phyloP scores from a whole-genome alignment of 37 sponge, comb jelly and placozoan species.

The Mnemiopsis leidyi region DNA sequence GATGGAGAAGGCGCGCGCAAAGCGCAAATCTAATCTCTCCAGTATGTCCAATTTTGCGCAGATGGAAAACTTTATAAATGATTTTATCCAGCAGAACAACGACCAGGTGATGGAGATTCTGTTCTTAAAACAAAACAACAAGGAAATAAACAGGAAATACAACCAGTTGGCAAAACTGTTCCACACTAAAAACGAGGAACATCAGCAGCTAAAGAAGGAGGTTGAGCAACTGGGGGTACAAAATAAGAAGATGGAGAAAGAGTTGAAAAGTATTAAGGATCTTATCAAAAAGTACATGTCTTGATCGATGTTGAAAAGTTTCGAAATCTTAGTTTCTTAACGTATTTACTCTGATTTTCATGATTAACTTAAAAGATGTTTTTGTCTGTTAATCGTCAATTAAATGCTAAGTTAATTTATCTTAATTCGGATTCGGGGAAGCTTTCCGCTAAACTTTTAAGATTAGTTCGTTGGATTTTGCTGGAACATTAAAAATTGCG shows the following conservation, averaged over 20 bases:
- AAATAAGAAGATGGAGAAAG: conserved; percentile 60
- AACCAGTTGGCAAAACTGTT: conserved; percentile 45
- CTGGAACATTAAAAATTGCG: neutral
- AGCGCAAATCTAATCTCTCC: neutral
- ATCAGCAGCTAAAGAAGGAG: conserved; percentile 16
- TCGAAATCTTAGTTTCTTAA: too few relatives aligned
- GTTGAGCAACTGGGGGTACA: neutral
- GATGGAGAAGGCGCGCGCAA: conserved; percentile 37
- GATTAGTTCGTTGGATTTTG: too few relatives aligned
- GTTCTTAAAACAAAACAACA: conserved; percentile 59
- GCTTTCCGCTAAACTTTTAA: too few relatives aligned
- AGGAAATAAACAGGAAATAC: conserved; percentile 32
- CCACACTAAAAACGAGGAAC: conserved; percentile 44
- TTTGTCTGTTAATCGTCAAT: too few relatives aligned
- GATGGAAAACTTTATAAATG: conserved; percentile 62
- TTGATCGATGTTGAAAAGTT: neutral
- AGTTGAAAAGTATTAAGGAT: conserved; percentile 51
- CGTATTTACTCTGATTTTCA: too few relatives aligned
- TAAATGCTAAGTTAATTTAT: too few relatives aligned
- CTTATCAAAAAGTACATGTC: conserved; percentile 39
- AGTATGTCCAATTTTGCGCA: conserved; percentile 35
- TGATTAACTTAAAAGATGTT: too few relatives aligned
- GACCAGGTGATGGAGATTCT: conserved; percentile 64
- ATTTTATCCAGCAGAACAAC: conserved; percentile 64
- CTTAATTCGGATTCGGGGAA: too few relatives aligned